phyloP scores from a whole-genome alignment of 2,113 vertebrate species.

The Pampusana beccarii region DNA sequence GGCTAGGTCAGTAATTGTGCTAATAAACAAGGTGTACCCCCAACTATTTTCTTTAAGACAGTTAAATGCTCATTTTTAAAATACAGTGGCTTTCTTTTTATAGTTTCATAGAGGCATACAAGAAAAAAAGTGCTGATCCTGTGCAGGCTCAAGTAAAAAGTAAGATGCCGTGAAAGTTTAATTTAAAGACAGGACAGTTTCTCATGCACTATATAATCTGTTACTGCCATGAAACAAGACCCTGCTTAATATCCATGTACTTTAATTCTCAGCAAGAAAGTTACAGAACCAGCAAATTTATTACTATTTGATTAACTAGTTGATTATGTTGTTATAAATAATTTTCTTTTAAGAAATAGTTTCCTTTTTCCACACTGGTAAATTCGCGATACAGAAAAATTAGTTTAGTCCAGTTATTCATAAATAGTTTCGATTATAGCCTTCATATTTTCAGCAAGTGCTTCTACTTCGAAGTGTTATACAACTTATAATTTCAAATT shows the following conservation, averaged over 20 bases:
- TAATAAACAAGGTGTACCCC: slow-evolving; percentile 47
- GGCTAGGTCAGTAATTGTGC: slow-evolving; percentile 26
- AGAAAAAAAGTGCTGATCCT: not conserved
- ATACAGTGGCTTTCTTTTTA: not conserved
- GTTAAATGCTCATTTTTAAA: slow-evolving; percentile 20
- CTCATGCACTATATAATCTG: not conserved
- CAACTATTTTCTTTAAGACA: not conserved
- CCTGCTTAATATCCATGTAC: not conserved
- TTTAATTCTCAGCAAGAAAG: slow-evolving; percentile 18
- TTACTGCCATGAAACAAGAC: not conserved
- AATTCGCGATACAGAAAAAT: slow-evolving; percentile 50
- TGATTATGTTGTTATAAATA: slow-evolving; percentile 44
- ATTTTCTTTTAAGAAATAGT: slow-evolving; percentile 1
- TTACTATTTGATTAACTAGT: slow-evolving; percentile 61
- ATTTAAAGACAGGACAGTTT: slow-evolving; percentile 23
- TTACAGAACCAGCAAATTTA: slow-evolving; percentile 34
- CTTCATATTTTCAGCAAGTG: slow-evolving; percentile 45
- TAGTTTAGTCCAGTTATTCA: slow-evolving; percentile 1
- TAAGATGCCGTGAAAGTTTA: not conserved
- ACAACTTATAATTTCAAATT: slow-evolving; percentile 22
- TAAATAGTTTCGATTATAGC: slow-evolving; percentile 19
- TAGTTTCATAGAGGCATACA: not conserved
- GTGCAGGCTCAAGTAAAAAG: slow-evolving; percentile 8
- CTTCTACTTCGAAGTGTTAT: slow-evolving; percentile 22
- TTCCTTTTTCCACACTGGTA: slow-evolving; percentile 3